Percentiles rank a stretch among this genome's conserved stretches.
Conservation (phyloP, 2,797 vertebrate species). For the Gymnothorax javanicus region DNA sequence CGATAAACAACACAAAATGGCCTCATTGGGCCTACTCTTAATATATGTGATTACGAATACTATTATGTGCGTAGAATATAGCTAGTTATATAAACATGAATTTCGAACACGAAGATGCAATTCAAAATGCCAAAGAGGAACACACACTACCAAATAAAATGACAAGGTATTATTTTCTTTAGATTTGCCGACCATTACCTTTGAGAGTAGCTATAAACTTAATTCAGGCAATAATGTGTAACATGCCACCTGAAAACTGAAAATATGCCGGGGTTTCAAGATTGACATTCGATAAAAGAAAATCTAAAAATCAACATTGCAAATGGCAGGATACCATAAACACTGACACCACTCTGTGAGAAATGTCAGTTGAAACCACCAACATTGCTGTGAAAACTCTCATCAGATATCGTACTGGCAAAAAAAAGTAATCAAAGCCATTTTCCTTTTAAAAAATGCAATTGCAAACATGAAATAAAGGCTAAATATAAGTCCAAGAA, state of each 20-base stretch:
- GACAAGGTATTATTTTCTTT: neutral
- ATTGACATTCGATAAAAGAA: conserved; percentile 23
- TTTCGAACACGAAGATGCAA: neutral
- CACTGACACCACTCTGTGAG: conserved; percentile 16
- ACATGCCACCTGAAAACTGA: conserved; percentile 8
- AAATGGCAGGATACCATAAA: conserved; percentile 26
- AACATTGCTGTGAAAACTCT: conserved; percentile 19
- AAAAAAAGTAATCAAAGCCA: conserved; percentile 25
- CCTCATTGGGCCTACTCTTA: neutral
- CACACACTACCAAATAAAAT: neutral
- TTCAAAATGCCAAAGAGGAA: neutral
- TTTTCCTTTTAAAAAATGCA: neutral
- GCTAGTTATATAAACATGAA: neutral
- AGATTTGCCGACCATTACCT: neutral
- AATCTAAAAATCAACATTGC: conserved; percentile 19
- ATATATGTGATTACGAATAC: neutral
- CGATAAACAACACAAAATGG: conserved; percentile 1
- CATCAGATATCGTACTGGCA: conserved; percentile 20
- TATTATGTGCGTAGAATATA: neutral
- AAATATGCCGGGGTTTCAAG: conserved; percentile 10
- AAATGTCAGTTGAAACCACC: conserved; percentile 6
- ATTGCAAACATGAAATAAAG: neutral
- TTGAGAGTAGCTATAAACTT: neutral
- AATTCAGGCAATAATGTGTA: neutral
- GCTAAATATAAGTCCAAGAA: conserved; percentile 5